These are phyloP conservation scores for Phalacrocorax brasilianus DNA, from an alignment of 2,113 vertebrate species.

Conservation along the genomic window DNA sequence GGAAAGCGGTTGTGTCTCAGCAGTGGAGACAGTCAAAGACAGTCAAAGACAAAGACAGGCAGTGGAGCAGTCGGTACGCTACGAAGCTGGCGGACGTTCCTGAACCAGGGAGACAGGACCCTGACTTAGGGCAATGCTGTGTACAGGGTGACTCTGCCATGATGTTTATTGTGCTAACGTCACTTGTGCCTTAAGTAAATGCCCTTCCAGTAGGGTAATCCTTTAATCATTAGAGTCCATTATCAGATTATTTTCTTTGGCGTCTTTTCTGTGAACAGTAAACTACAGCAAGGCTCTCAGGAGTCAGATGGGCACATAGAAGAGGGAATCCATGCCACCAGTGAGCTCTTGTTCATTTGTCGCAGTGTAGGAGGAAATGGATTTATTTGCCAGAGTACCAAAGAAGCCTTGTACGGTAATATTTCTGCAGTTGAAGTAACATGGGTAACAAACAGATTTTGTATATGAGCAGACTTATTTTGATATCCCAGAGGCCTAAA, in stretches of 20 bases:
- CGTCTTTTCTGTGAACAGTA: neutral
- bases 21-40: accelerated
- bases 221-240: neutral
- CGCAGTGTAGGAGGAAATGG: neutral
- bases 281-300: neutral
- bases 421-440: neutral
- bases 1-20: too few species aligned
- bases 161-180: neutral
- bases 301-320: neutral
- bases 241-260: neutral
- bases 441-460: neutral
- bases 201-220: neutral
- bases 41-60: too few species aligned
- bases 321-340: neutral
- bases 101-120: too few species aligned
- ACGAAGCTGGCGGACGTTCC: neutral
- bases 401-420: neutral
- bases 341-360: neutral
- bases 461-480: neutral
- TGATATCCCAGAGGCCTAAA: neutral
- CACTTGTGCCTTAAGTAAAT: neutral
- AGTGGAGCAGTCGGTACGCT: accelerated
- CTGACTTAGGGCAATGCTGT: neutral
- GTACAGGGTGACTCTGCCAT: neutral
- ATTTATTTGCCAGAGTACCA: neutral